phyloP scores from a whole-genome alignment of 2,797 vertebrate species.

The Etheostoma perlongum region DNA sequence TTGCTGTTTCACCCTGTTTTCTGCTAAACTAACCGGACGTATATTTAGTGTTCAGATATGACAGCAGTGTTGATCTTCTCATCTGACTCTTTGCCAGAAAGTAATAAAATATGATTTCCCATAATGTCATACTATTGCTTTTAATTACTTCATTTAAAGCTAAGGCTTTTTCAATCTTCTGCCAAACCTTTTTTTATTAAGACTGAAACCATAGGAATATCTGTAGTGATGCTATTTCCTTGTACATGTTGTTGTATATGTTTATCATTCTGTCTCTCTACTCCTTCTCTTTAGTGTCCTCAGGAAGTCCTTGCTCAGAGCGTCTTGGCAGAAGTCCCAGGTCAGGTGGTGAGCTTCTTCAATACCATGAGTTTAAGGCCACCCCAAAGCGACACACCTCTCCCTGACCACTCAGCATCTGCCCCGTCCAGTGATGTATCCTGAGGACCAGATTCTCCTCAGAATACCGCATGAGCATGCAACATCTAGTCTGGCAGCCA shows the following conservation, averaged over 20 bases:
- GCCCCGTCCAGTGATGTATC: conserved; percentile 26
- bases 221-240: background rate
- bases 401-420: conserved; percentile 45
- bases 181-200: background rate
- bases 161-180: background rate
- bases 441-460: conserved; percentile 2
- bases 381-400: conserved; percentile 58
- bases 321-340: conserved; percentile 94
- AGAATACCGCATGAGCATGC: conserved; percentile 9
- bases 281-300: conserved; percentile 71
- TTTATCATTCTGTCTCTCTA: conserved; percentile 8
- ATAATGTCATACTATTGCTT: background rate
- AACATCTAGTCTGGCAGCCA: background rate
- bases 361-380: conserved; percentile 88
- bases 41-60: background rate
- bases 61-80: background rate
- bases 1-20: background rate
- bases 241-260: background rate
- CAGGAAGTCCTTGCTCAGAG: conserved; percentile 91
- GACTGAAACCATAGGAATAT: background rate
- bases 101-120: background rate
- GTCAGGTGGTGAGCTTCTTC: conserved; percentile 92
- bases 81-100: background rate
- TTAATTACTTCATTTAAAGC: background rate
- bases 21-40: background rate